Evolutionary conservation across 2,113 vertebrate species (phyloP), one percentile per base, ranked within the genome.

Genomic region (Scomber japonicus): DNA sequence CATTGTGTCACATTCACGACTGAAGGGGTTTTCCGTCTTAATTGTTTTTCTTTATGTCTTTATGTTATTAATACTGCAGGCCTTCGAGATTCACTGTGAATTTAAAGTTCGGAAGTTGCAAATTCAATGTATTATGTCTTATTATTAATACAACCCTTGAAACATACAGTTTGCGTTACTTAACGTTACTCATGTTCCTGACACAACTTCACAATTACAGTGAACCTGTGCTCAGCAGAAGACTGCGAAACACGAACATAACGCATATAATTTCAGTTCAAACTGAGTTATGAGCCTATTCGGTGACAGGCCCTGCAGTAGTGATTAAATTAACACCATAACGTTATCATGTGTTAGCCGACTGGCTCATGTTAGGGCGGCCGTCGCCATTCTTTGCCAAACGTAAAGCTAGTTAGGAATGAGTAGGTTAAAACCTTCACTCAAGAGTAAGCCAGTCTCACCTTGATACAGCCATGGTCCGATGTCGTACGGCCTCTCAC

Each of bases 381-480:
- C 62, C 56, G 69, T 77, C 77, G 69, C 80, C 64, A 80, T 74
- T 81, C 56, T 76, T 57, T 54, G 16, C 51, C 24, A 27, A 63
- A 73, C 13, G 24, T 35, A 56, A 72, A 62, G 82, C 67, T 80
- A 91, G 27, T 56, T 27, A 12, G 0, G 46, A 30, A 6, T 78
- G 88, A 91, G 87, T 87, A 50, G 13, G 46, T 54, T 65, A 54
- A 83, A 40, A 9, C 7, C 71, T 55, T 70, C 24, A 71, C 79
- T 55, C 51, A 70, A 24, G 46, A 71, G 82, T 63, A 14, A 57
- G 40, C 0, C 3, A 24, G 1, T 69, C 91, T 91, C 80, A 95
- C 95, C 95, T 94, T 27, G 95, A 94, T 55, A 95, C 92, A 65
- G 95, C 95, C 95, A 95, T 95, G 63, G 13, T 80, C 62, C 30